phyloP scores from a whole-genome alignment of 2,113 vertebrate genomes.

The Rhinichthys klamathensis region DNA sequence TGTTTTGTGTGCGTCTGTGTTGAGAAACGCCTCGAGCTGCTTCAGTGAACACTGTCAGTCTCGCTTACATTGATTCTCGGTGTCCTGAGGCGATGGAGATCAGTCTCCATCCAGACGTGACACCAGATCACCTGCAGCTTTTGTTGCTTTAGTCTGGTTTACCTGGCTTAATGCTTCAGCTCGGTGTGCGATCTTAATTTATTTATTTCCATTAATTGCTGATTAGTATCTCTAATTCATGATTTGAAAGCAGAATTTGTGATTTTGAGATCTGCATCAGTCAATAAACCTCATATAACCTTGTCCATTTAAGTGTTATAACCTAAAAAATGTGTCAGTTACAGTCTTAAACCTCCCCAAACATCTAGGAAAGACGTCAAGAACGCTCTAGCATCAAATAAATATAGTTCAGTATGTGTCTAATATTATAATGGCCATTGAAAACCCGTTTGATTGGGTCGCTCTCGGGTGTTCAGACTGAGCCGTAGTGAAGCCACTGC shows the following conservation, averaged over 20 bases:
- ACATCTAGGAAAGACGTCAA: too few species aligned
- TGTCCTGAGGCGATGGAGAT: constrained; percentile 4
- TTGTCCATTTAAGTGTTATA: not conserved
- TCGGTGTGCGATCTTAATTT: not conserved
- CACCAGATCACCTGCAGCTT: not conserved
- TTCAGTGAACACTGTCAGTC: not conserved
- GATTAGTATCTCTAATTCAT: not conserved
- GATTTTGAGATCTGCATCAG: not conserved
- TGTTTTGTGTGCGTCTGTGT: not conserved
- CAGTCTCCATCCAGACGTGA: not conserved
- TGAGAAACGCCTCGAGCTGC: not conserved
- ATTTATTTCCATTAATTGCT: not conserved
- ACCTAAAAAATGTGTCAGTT: not conserved
- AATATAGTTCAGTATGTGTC: not conserved
- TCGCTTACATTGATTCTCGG: not conserved
- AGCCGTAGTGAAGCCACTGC: not conserved
- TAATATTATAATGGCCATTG: not conserved
- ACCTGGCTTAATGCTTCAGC: not conserved
- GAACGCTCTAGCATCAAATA: not conserved
- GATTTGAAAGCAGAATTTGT: not conserved
- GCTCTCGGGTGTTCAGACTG: not conserved
- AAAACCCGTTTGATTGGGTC: not conserved
- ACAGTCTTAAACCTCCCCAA: not conserved
- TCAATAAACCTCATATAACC: not conserved
- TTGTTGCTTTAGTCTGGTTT: not conserved